Base-by-base conservation (phyloP, 1,140 invertebrate species). In the Drosophila yakuba region DNA sequence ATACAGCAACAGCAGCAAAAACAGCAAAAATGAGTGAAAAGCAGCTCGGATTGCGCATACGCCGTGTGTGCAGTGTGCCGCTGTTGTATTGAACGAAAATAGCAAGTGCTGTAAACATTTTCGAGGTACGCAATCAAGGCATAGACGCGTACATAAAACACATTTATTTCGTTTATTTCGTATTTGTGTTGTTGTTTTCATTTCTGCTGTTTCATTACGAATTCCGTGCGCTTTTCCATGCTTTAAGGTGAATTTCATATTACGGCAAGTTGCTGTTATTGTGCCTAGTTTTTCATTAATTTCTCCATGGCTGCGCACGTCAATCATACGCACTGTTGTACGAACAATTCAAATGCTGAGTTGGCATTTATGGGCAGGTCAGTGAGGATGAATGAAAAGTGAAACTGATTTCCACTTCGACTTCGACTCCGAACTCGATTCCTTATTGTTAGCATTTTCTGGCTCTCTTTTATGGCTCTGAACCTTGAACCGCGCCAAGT, bases 61-160 rank as follows among this genome's bases (percentile, higher is more conserved):
- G 78, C 74, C 60, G 57, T 72, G 60, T 68, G 66, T 47, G 62
- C 62, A 73, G 14, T 45, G 11, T 20, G 25, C 47, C 48, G 48
- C 58, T 47, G 45, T 59, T 75, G 61, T 45, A 51, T 68, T 50
- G 57, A 63, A 79, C 75, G 64, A 69, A 85, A 86, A 86, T 81
- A 86, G 82, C 69, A 68, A 73, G 61, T 64, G 62, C 55, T 78
- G 73, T 80, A 83, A 88, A 80, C 83, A 88, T 56, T 79, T 80
- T 85, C 43, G 47, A 59, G 43, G 64, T 62, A 75, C 63, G 51
- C 71, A 60, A 50, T 73, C 58, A 48, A 75, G 52, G 54, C 73
- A 54, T 52, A 57, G 50, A 39, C 55, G 28, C 23, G 51, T 20
- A 62, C 72, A 74, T 57, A 61, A 73, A 79, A 68, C 61, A 83